These are phyloP conservation scores for Macrochelys suwanniensis DNA, from an alignment of 2,797 vertebrate species.

Conservation along the genomic window DNA sequence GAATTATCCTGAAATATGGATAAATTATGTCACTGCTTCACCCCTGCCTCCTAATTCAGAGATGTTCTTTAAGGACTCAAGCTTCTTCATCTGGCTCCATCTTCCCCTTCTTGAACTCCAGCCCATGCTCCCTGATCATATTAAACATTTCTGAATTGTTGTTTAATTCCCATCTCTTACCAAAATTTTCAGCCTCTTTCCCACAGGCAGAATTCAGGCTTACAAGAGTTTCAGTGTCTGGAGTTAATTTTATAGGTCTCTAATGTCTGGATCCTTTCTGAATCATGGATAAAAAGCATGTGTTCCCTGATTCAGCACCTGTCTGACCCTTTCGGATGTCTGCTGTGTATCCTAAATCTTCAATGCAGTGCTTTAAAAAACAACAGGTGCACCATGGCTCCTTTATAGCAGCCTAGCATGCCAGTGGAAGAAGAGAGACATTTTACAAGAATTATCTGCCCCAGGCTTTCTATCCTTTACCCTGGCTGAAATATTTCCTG, in stretches of 20 bases:
- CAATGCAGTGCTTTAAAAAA: neutral
- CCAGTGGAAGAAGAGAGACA: neutral
- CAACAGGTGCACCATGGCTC: constrained; percentile 31
- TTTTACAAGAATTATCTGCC: neutral
- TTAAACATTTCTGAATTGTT: constrained; percentile 35
- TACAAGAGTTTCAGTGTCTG: constrained; percentile 33
- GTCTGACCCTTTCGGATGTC: constrained; percentile 3
- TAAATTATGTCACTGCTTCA: neutral
- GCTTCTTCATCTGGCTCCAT: neutral
- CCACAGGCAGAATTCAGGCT: neutral
- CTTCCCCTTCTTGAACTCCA: constrained; percentile 16
- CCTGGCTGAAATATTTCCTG: neutral
- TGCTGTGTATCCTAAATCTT: neutral
- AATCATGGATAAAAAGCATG: neutral
- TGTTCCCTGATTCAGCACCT: neutral
- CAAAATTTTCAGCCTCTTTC: constrained; percentile 32
- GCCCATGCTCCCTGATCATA: neutral
- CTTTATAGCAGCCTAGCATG: neutral
- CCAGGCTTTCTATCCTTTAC: neutral
- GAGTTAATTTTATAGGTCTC: constrained; percentile 47
- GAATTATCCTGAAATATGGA: neutral
- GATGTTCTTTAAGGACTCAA: neutral
- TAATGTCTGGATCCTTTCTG: constrained; percentile 45
- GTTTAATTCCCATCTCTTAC: constrained; percentile 36
- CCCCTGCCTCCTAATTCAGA: neutral